Percentiles rank a stretch among this genome's conserved stretches.
phyloP scores from a whole-genome alignment of 2,888 invertebrate genomes.

The Chaitophorus viminalis region DNA sequence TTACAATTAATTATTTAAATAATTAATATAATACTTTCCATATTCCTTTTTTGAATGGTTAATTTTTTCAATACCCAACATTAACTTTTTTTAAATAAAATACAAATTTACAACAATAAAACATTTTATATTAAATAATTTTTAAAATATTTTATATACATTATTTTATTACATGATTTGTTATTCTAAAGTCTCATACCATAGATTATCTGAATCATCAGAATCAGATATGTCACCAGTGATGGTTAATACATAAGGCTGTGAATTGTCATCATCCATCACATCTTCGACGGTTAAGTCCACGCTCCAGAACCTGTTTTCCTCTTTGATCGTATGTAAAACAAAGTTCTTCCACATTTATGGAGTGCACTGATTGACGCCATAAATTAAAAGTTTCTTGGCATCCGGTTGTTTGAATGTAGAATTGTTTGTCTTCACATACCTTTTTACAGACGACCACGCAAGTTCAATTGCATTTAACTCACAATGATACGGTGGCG shows the following conservation, averaged over 20 bases:
- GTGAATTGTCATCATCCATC: not conserved
- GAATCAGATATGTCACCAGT: not conserved
- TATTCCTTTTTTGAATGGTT: no score
- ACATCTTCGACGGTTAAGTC: slow-evolving; percentile 12
- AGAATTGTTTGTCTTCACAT: slow-evolving; percentile 26
- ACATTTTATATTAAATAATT: no score
- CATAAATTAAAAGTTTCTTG: not conserved
- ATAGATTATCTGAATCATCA: no score
- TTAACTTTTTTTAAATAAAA: no score
- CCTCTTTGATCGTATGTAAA: not conserved
- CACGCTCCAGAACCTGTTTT: slow-evolving; percentile 20
- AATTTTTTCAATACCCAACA: no score
- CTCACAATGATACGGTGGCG: slow-evolving; percentile 32
- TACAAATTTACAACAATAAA: no score
- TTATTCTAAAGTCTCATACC: no score
- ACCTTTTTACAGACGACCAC: slow-evolving; percentile 25
- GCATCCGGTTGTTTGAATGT: slow-evolving; percentile 20
- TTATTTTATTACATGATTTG: no score
- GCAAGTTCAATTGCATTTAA: slow-evolving; percentile 22
- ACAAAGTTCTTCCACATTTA: slow-evolving; percentile 26
- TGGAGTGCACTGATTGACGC: not conserved
- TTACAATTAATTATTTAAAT: no score
- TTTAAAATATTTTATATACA: no score
- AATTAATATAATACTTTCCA: no score
- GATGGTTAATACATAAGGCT: not conserved